phyloP scores from a whole-genome alignment of 2,888 invertebrate species.

The Eutolmus rufibarbis region DNA sequence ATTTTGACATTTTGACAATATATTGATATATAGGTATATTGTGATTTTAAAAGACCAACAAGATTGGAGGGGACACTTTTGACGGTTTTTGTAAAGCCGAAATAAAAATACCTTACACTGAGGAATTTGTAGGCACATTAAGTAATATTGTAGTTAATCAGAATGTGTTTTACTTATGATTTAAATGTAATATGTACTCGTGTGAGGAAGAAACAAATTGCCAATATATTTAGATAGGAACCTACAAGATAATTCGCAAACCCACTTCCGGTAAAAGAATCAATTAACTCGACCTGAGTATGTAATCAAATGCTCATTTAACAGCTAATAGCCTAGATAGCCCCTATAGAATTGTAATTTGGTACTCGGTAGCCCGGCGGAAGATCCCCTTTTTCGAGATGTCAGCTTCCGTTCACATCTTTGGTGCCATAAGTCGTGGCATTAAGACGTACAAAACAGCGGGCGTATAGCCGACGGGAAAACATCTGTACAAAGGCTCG shows the following conservation, averaged over 20 bases:
- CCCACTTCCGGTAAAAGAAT: slow-evolving; percentile 24
- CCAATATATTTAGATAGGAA: neutral
- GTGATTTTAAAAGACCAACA: no score
- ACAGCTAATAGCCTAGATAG: slow-evolving; percentile 32
- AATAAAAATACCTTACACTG: no score
- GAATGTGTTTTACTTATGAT: no score
- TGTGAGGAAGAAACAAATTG: neutral
- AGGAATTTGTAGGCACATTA: no score
- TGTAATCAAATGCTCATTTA: slow-evolving; percentile 46
- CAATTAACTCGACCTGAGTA: slow-evolving; percentile 29
- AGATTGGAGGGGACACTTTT: no score
- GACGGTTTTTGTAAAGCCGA: no score
- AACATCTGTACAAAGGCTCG: slow-evolving; percentile 21
- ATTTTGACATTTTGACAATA: no score
- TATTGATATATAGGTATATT: no score
- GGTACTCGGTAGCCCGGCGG: slow-evolving; percentile 47
- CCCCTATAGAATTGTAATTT: slow-evolving; percentile 44
- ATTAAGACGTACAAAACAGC: slow-evolving; percentile 53
- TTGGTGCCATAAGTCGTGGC: slow-evolving; percentile 63
- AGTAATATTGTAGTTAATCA: no score
- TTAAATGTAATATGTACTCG: neutral
- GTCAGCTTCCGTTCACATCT: slow-evolving; percentile 58
- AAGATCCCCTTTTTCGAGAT: slow-evolving; percentile 49
- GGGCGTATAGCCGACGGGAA: slow-evolving; percentile 45
- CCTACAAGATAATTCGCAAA: neutral